Conservation (phyloP, 92 coral and sea anemone species). For the Ricordea florida region DNA sequence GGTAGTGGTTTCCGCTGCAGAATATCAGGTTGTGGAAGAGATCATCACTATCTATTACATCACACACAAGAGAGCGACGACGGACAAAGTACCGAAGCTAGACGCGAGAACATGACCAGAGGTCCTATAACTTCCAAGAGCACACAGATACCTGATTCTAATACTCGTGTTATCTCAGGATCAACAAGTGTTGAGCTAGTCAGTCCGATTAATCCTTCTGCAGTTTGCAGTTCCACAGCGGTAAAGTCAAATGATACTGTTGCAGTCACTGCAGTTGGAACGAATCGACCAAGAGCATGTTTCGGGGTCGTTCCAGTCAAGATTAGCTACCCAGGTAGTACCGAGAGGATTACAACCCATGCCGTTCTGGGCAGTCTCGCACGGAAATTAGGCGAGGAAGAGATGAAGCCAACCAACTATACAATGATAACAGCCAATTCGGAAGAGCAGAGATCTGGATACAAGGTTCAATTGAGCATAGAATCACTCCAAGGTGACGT, state of each 20-base stretch:
- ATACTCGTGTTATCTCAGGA: background rate
- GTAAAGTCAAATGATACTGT: slow-evolving; percentile 12
- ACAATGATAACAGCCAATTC: slow-evolving; percentile 53
- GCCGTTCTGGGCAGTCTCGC: slow-evolving; percentile 68
- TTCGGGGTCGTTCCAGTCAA: slow-evolving; percentile 71
- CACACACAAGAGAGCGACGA: background rate
- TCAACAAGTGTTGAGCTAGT: background rate
- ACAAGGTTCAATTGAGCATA: slow-evolving; percentile 57
- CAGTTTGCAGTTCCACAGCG: background rate
- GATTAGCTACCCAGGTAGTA: slow-evolving; percentile 37
- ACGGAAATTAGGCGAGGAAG: slow-evolving; percentile 31
- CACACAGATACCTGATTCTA: background rate
- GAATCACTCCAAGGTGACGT: slow-evolving; percentile 57
- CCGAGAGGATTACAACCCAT: slow-evolving; percentile 46
- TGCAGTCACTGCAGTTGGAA: slow-evolving; percentile 28
- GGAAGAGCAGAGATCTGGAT: slow-evolving; percentile 37
- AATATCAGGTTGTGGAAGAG: slow-evolving; percentile 52
- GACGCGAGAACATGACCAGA: no score
- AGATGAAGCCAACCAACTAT: slow-evolving; percentile 43
- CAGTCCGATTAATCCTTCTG: background rate
- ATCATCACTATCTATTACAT: slow-evolving; percentile 61
- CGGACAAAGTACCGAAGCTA: background rate
- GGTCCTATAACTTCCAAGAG: background rate
- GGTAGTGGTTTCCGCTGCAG: slow-evolving; percentile 56
- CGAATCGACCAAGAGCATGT: slow-evolving; percentile 54